Evolutionary conservation across 2,888 invertebrate genomes (phyloP), one percentile per base, ranked within the genome.

Genomic region (Ametastegia equiseti): DNA sequence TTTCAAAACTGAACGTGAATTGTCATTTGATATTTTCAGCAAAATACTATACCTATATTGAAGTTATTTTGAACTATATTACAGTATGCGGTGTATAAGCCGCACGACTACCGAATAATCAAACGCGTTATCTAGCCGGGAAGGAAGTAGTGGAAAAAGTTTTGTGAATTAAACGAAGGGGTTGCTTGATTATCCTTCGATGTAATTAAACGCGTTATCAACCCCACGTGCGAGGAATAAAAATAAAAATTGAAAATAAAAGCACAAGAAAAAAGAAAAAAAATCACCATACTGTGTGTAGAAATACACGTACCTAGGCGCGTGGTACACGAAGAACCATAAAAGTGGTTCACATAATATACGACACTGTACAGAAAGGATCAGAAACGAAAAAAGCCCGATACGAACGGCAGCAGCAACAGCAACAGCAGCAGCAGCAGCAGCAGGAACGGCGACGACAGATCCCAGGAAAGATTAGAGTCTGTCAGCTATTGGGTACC

Each of bases 251-350:
- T 11, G 15, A 9, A 30, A n/a, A 57, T 4, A 57, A 57, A 33
- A 36, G 7, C 3, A n/a, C 7, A n/a, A 54, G 5, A 2, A 23
- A 60, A 60, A 60, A n/a, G n/a, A 50, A 19, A n/a, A n/a, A 6
- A n/a, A 57, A 67, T 39, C 80, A 83, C 78, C 82, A 80, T 71
- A 81, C 27, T 36, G 9, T n/a, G 13, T 36, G 23, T 54, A 77
- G 23, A 81, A 82, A 83, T 83, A 84, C 80, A 83, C 82, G 80
- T 80, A 80, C n/a, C n/a, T 67, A 47, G 50, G 27, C 45, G 80
- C 67, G 45, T 19, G 71, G 60, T 63, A 81, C 82, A 73, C 57
- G 78, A 42, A 80, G 63, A 67, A 39, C 63, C 63, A 78, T 78
- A 78, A 19, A 75, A 65, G 42, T 27, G 75, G 47, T 69, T 50